Conservation (phyloP, 2,113 vertebrate species). For the Hippocampus mohnikei region DNA sequence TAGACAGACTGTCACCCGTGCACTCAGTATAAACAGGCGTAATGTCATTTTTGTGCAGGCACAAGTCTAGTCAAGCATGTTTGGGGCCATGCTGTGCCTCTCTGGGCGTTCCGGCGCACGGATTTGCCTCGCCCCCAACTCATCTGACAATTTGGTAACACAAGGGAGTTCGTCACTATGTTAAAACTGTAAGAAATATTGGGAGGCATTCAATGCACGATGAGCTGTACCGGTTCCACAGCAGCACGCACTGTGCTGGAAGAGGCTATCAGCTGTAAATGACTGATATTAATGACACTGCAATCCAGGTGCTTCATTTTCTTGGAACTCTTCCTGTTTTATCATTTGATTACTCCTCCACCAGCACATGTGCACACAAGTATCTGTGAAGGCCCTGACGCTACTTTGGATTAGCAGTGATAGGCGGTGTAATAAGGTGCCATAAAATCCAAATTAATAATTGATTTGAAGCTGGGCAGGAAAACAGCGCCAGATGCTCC, state of each 20-base stretch:
- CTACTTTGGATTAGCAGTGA: conserved; percentile 65
- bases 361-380: neutral
- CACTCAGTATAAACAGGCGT: too few relatives aligned
- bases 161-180: conserved; percentile 29
- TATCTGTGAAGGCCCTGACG: conserved; percentile 34
- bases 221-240: conserved; percentile 38
- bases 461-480: conserved; percentile 56
- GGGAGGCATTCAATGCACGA: conserved; percentile 48
- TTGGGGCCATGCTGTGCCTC: too few relatives aligned
- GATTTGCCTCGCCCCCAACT: too few relatives aligned
- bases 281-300: conserved; percentile 54
- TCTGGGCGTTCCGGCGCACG: too few relatives aligned
- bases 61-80: too few relatives aligned
- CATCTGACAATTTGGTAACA: too few relatives aligned
- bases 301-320: conserved; percentile 56
- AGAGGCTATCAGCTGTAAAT: conserved; percentile 40
- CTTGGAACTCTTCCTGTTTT: conserved; percentile 34
- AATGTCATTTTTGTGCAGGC: too few relatives aligned
- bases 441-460: conserved; percentile 56
- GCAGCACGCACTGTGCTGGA: conserved; percentile 15
- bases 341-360: conserved; percentile 27
- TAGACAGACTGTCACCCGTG: too few relatives aligned
- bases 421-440: conserved; percentile 66
- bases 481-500: conserved; percentile 62
- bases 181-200: conserved; percentile 56